phyloP scores from a whole-genome alignment of 1,140 invertebrate genomes.

The Colletes gigas region DNA sequence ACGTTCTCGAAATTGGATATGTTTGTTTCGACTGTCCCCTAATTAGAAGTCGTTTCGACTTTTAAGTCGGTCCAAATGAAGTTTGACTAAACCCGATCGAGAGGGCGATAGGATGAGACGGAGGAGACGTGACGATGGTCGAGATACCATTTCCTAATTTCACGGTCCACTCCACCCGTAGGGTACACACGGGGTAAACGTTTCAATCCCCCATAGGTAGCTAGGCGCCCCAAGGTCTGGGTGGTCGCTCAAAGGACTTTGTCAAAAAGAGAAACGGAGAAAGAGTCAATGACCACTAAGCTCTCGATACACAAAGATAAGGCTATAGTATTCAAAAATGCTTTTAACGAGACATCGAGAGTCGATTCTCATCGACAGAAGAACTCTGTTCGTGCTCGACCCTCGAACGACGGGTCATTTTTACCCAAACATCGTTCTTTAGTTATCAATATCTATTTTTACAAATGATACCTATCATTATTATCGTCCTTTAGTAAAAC shows the following conservation, averaged over 20 bases:
- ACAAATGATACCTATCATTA: too few relatives aligned
- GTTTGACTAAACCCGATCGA: slow-evolving; percentile 51
- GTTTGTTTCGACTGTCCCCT: slow-evolving; percentile 78
- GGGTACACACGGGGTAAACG: slow-evolving; percentile 23
- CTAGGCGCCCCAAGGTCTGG: slow-evolving; percentile 13
- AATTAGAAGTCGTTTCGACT: slow-evolving; percentile 78
- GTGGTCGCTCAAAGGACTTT: slow-evolving; percentile 32
- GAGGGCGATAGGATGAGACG: slow-evolving; percentile 29
- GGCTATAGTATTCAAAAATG: slow-evolving; percentile 74
- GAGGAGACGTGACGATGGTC: slow-evolving; percentile 52
- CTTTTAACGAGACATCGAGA: slow-evolving; percentile 70
- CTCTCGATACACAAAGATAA: slow-evolving; percentile 72
- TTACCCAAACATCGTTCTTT: too few relatives aligned
- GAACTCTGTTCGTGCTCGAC: slow-evolving; percentile 63
- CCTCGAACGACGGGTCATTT: too few relatives aligned
- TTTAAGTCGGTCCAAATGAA: slow-evolving; percentile 52
- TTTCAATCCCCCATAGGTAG: background rate
- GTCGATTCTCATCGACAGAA: slow-evolving; percentile 69
- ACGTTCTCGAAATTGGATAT: slow-evolving; percentile 75
- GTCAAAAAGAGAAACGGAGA: slow-evolving; percentile 12
- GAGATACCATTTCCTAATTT: slow-evolving; percentile 50
- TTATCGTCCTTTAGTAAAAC: too few relatives aligned
- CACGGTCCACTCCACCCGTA: slow-evolving; percentile 42
- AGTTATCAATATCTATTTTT: too few relatives aligned
- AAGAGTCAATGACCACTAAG: slow-evolving; percentile 50